phyloP scores from a whole-genome alignment of 2,797 vertebrate genomes.

The Decapterus maruadsi region DNA sequence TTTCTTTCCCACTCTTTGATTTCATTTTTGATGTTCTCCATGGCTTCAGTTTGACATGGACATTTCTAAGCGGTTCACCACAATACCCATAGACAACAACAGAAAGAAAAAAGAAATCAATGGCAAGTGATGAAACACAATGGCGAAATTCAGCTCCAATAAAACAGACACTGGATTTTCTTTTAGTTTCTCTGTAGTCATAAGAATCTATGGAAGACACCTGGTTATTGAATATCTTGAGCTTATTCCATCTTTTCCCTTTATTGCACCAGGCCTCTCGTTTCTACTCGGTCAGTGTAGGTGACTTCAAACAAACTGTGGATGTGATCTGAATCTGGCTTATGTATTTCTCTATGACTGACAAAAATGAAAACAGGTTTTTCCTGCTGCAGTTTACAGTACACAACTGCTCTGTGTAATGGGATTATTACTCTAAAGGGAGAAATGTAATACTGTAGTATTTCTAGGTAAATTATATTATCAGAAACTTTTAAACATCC shows the following conservation, averaged over 20 bases:
- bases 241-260: background rate
- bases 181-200: conserved; percentile 19
- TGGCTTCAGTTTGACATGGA: conserved; percentile 64
- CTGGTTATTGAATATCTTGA: conserved; percentile 16
- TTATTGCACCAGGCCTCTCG: no score
- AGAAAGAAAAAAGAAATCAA: conserved; percentile 64
- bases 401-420: background rate
- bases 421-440: background rate
- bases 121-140: conserved; percentile 65
- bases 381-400: background rate
- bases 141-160: conserved; percentile 64
- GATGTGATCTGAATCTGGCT: background rate
- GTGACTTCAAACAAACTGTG: background rate
- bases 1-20: conserved; percentile 64
- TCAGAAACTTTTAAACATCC: background rate
- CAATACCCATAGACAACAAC: conserved; percentile 67
- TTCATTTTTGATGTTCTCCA: conserved; percentile 65
- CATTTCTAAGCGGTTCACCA: conserved; percentile 68
- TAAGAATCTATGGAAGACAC: conserved; percentile 45
- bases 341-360: background rate
- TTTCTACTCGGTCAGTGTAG: no score
- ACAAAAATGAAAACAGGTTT: background rate
- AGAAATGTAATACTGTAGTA: background rate
- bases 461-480: background rate
- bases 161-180: conserved; percentile 50